phyloP scores from a whole-genome alignment of 2,888 invertebrate genomes.

The Gastracanthus pulcherrimus region DNA sequence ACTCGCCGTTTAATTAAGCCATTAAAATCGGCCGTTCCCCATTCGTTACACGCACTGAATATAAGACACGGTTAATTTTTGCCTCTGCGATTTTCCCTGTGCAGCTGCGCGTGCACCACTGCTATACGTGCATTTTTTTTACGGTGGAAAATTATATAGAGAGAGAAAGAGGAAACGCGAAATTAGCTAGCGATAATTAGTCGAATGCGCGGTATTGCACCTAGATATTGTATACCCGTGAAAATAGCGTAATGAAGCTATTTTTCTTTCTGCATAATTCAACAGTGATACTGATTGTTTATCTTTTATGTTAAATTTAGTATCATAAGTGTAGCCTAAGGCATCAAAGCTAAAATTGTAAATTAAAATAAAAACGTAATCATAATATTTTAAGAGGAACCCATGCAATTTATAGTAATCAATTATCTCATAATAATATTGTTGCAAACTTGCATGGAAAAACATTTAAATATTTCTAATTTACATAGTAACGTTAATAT shows the following conservation, averaged over 20 bases:
- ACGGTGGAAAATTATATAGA: neutral
- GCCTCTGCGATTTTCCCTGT: neutral
- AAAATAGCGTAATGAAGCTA: neutral
- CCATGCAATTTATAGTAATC: too few relatives aligned
- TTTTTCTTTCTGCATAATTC: neutral
- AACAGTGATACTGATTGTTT: neutral
- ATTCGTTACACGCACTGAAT: constrained; percentile 29
- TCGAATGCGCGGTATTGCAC: neutral
- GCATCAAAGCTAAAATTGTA: too few relatives aligned
- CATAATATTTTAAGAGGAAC: too few relatives aligned
- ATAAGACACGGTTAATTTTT: constrained; percentile 43
- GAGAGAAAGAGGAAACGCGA: neutral
- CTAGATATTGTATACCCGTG: neutral
- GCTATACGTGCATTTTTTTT: neutral
- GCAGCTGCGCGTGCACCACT: neutral
- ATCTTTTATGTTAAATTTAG: too few relatives aligned
- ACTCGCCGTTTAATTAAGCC: constrained; percentile 43
- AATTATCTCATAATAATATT: too few relatives aligned
- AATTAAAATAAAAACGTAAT: too few relatives aligned
- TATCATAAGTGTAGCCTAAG: too few relatives aligned
- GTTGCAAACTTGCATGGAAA: too few relatives aligned
- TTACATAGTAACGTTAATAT: too few relatives aligned
- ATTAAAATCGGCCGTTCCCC: constrained; percentile 30
- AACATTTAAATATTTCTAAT: too few relatives aligned
- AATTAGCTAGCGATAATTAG: neutral